Conservation (phyloP, 2,888 invertebrate species). For the Phengaris arion region DNA sequence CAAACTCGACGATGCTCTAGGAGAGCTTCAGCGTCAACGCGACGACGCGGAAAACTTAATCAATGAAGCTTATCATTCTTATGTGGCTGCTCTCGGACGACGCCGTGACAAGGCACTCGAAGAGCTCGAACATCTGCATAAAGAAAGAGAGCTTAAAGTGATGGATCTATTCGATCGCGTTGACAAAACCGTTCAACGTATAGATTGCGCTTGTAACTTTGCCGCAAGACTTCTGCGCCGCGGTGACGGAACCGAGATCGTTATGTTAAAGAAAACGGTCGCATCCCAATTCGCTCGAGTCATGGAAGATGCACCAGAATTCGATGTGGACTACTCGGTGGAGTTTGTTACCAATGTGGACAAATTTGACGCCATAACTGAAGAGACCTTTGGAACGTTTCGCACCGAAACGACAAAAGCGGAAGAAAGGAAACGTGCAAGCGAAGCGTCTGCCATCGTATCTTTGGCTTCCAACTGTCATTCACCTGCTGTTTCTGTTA, state of each 20-base stretch:
- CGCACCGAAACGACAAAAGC: constrained; percentile 82
- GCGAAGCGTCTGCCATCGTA: constrained; percentile 69
- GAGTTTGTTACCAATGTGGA: constrained; percentile 90
- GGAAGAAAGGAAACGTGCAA: constrained; percentile 76
- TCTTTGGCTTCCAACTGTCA: constrained; percentile 67
- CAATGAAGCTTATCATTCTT: constrained; percentile 88
- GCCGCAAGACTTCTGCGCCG: constrained; percentile 89
- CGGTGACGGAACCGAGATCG: constrained; percentile 91
- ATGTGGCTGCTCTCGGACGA: constrained; percentile 89
- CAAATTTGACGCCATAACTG: constrained; percentile 86
- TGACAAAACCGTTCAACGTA: constrained; percentile 89
- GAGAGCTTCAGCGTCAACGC: constrained; percentile 91
- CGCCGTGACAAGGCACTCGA: constrained; percentile 87
- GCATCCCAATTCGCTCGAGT: constrained; percentile 87
- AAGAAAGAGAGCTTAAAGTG: constrained; percentile 90
- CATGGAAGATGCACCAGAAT: constrained; percentile 89
- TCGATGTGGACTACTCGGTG: constrained; percentile 87
- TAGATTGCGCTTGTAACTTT: constrained; percentile 93
- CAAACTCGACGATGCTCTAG: constrained; percentile 87
- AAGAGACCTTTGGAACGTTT: constrained; percentile 87
- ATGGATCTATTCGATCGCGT: constrained; percentile 93
- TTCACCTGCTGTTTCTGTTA: constrained; percentile 76
- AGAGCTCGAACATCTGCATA: constrained; percentile 87
- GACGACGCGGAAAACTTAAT: constrained; percentile 92
- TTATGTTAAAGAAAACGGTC: constrained; percentile 89